Base-by-base conservation (phyloP, 2,113 vertebrate genomes). In the Heterocephalus glaber region DNA sequence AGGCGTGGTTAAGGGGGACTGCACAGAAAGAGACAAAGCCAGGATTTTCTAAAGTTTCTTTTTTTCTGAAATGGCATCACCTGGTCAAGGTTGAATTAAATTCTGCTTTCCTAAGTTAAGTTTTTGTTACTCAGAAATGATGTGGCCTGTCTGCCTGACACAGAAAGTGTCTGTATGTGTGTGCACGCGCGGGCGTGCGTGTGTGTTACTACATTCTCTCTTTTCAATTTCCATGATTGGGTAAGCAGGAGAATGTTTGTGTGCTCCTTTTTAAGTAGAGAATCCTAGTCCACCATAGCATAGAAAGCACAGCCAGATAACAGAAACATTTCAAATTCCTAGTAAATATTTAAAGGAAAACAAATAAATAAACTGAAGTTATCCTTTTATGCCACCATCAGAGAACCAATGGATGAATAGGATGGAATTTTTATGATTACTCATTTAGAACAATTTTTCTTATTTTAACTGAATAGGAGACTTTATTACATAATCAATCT, bases 291-390 rank as follows among this genome's bases (percentile, higher is more conserved):
- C 12, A 41, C 26, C 0, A 1, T 26, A 80, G 28, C 26, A n/a
- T 10, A 41, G 11, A n/a, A 77, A 61, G n/a, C 88, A 20, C 2
- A 17, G 22, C 68, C 16, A 49, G 28, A 86, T 93, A 28, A 82
- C 35, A 93, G 79, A 49, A 77, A 77, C 3, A 82, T 65, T 95
- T 92, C 22, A 79, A 17, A 96, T 86, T 83, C 44, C 20, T 86
- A 65, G 41, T 17, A 81, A 90, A 38, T 56, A 44, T 70, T 85
- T 91, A 38, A 85, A 49, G 66, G 44, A 56, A 94, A 89, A 28
- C n/a, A 82, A 49, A 49, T 30, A 81, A 72, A 24, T 20, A 70
- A 9, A 30, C 26, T 14, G 14, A 76, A 86, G 24, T 63, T 35
- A 47, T 84, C 4, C 2, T 4, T 85, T 92, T 3, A 17, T 76